phyloP scores from a whole-genome alignment of 53 echinoderm and acorn worm species.

The Hippasteria phrygiana region DNA sequence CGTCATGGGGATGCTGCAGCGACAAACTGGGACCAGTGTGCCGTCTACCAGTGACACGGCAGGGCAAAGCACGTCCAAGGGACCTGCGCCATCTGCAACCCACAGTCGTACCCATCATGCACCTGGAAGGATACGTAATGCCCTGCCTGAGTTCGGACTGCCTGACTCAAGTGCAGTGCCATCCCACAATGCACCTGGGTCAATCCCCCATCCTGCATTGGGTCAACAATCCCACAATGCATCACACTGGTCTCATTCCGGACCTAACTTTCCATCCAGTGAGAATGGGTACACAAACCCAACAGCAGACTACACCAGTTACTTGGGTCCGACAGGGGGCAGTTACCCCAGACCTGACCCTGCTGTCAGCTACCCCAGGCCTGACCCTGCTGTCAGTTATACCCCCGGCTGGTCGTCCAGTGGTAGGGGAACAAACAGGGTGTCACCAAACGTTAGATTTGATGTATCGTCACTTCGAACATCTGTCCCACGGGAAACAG shows the following conservation, averaged over 20 bases:
- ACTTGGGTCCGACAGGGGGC: background rate
- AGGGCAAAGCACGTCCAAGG: background rate
- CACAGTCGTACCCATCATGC: background rate
- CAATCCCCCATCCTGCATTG: background rate
- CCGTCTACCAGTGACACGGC: background rate
- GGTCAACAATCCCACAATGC: conserved; percentile 27
- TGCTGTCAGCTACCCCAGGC: background rate
- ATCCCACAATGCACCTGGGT: conserved; percentile 20
- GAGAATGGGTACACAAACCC: conserved; percentile 3
- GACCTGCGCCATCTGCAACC: background rate
- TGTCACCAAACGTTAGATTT: conserved; percentile 21
- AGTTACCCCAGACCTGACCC: background rate
- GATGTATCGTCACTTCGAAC: conserved; percentile 54
- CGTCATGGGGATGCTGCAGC: conserved; percentile 84
- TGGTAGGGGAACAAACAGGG: background rate
- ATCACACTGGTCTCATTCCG: conserved; percentile 4
- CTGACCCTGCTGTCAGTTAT: background rate
- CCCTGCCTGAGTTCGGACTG: conserved; percentile 5
- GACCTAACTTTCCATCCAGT: conserved; percentile 16
- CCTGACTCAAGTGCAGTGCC: background rate
- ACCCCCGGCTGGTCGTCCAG: conserved; percentile 25
- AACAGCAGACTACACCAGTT: conserved; percentile 5
- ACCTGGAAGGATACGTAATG: background rate
- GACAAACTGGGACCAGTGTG: background rate
- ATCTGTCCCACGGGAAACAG: conserved; percentile 71